Conservation (phyloP, 2,113 vertebrate genomes). For the Aramus guarauna region DNA sequence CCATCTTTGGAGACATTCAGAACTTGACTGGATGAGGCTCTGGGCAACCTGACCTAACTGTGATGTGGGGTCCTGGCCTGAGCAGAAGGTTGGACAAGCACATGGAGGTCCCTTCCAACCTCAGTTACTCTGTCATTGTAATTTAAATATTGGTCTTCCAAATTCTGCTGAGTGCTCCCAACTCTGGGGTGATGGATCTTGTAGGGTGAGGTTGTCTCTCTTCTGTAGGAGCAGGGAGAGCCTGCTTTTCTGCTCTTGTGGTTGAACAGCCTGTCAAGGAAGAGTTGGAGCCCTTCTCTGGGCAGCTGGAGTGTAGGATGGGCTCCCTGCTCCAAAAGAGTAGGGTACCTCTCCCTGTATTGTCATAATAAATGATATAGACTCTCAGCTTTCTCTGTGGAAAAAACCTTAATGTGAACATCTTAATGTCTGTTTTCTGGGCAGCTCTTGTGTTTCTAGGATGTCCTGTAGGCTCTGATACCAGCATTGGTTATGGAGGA, state of each 20-base stretch:
- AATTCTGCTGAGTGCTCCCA: not conserved
- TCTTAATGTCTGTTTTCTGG: not conserved
- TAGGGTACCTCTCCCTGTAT: not conserved
- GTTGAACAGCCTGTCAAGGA: not conserved
- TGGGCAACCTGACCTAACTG: not conserved
- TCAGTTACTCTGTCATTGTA: not conserved
- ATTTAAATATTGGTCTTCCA: not conserved
- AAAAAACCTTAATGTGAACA: not conserved
- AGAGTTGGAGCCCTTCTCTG: not conserved
- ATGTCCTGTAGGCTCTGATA: not conserved
- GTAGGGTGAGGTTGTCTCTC: not conserved
- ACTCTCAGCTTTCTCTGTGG: not conserved
- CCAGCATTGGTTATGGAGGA: not conserved
- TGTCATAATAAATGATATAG: not conserved
- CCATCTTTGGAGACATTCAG: not conserved
- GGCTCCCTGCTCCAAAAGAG: not conserved
- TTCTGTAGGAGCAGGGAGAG: not conserved
- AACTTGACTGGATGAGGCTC: not conserved
- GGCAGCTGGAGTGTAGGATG: not conserved
- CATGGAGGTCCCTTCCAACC: not conserved
- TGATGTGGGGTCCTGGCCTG: not conserved
- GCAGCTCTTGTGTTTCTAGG: not conserved
- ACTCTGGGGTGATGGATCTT: not conserved
- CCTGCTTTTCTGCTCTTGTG: not conserved
- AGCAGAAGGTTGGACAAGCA: not conserved